These are phyloP conservation scores for Struthio camelus DNA, from an alignment of 2,113 vertebrate genomes.

Conservation along the genomic window DNA sequence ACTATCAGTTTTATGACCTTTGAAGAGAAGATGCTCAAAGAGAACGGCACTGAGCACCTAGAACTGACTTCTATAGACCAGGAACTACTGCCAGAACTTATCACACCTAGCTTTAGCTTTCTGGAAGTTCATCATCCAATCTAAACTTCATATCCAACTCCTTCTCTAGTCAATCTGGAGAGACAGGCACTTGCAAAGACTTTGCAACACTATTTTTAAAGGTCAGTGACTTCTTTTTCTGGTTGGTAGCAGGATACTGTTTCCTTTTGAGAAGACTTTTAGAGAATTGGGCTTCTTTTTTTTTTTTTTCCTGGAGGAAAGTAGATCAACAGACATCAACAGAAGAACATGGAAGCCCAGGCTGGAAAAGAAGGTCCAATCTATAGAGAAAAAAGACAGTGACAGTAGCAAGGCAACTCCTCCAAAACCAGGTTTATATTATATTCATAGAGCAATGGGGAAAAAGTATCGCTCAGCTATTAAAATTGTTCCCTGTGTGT, in stretches of 20 bases:
- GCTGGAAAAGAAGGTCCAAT: conserved; percentile 21
- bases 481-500: background rate
- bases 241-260: background rate
- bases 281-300: background rate
- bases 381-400: background rate
- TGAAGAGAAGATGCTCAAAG: background rate
- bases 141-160: background rate
- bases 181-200: background rate
- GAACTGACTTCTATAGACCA: background rate
- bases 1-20: background rate
- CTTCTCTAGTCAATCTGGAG: background rate
- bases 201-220: background rate
- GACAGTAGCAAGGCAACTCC: conserved; percentile 30
- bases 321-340: background rate
- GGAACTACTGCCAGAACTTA: background rate
- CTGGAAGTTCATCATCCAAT: background rate
- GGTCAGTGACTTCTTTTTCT: background rate
- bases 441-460: background rate
- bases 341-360: background rate
- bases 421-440: conserved; percentile 26
- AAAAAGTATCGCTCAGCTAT: background rate
- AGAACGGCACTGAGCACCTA: background rate
- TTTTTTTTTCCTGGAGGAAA: background rate
- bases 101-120: background rate
- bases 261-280: background rate